Evolutionary conservation across 1,140 invertebrate species (phyloP).

Genomic region (Macrobrachium nipponense): DNA sequence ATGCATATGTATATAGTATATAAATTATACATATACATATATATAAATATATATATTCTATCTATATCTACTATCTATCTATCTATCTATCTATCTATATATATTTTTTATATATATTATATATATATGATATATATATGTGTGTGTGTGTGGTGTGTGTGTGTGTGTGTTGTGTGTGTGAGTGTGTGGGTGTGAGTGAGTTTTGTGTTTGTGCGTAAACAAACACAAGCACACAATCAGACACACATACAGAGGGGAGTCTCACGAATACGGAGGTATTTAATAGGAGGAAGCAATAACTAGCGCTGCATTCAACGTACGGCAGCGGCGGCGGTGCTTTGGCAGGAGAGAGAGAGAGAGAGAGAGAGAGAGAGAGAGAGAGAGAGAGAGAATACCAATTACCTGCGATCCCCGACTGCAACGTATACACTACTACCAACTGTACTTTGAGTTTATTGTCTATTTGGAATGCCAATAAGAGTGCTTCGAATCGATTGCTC

Average conservation of each 20-base stretch:
- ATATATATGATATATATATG: conserved; percentile 13
- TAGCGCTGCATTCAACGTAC: no score
- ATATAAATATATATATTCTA: conserved; percentile 7
- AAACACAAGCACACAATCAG: not conserved
- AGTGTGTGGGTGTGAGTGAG: not conserved
- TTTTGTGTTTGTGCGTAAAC: no score
- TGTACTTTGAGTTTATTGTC: not conserved
- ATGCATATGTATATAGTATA: not conserved
- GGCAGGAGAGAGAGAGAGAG: no score
- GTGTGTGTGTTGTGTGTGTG: not conserved
- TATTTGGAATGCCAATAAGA: not conserved
- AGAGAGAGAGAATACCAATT: no score
- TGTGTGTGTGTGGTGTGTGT: conserved; percentile 5
- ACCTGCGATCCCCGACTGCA: no score
- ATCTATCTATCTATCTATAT: conserved; percentile 6
- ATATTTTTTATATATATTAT: conserved; percentile 8
- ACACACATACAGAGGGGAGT: not conserved
- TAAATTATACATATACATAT: not conserved
- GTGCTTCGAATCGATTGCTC: not conserved
- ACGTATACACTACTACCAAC: not conserved
- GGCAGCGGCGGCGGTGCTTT: no score
- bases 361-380: no score
- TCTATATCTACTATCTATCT: conserved; percentile 11
- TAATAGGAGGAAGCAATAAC: no score
- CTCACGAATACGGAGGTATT: no score